A percentile compares a stretch with the other conserved stretches of the same genome.
Conservation (phyloP, 2,113 vertebrate genomes). For the Zosterops borbonicus region DNA sequence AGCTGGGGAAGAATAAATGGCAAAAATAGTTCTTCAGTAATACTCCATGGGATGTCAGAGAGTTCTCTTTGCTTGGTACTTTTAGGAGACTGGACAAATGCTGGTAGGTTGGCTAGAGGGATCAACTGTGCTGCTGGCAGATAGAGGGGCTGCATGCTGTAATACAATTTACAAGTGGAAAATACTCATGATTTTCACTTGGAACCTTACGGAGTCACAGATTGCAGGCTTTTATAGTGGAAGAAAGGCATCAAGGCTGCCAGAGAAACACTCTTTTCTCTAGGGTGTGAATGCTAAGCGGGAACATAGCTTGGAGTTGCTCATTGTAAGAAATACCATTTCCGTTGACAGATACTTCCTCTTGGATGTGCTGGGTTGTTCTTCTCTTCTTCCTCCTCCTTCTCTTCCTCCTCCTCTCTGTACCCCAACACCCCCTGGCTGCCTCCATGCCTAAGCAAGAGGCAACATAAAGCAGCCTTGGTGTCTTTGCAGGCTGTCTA, state of each 20-base stretch:
- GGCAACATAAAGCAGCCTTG: not conserved
- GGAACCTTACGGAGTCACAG: not conserved
- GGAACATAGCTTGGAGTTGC: not conserved
- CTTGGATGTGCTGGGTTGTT: not conserved
- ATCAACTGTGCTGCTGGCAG: not conserved
- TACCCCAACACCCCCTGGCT: not conserved
- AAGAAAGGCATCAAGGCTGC: not conserved
- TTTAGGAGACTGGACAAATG: not conserved
- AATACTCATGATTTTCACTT: not conserved
- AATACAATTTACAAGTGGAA: not conserved
- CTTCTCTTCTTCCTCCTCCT: not conserved
- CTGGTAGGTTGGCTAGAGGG: not conserved
- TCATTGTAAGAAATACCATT: not conserved
- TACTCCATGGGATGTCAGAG: fast-evolving
- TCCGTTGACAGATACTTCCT: not conserved
- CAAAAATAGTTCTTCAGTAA: not conserved
- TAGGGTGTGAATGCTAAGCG: not conserved
- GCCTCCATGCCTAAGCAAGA: not conserved
- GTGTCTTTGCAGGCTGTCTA: not conserved
- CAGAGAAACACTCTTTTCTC: not conserved
- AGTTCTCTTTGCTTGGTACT: not conserved
- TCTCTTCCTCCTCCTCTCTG: not conserved
- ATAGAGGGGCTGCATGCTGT: not conserved
- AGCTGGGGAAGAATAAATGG: not conserved
- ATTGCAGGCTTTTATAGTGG: not conserved